Percentiles rank a stretch among this genome's conserved stretches.
Conservation (phyloP, 2,888 invertebrate genomes). For the Drosophila pseudotalamancana region DNA sequence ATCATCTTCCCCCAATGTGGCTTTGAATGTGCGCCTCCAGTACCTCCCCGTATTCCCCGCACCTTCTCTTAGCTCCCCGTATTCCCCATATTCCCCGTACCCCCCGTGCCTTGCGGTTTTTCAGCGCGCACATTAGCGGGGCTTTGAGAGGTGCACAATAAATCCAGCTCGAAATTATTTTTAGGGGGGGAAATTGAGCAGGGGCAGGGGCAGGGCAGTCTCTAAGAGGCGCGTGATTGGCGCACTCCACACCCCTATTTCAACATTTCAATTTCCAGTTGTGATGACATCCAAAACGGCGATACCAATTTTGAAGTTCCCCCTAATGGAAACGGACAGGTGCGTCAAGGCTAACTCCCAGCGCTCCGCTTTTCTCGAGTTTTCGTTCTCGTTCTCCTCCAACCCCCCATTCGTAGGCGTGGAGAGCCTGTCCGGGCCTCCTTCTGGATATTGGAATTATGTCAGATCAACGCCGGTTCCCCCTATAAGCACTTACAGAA, state of each 20-base stretch:
- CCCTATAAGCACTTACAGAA: conserved; percentile 1
- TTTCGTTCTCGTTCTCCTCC: not conserved
- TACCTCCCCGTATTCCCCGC: not conserved
- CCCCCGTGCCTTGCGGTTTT: conserved; percentile 12
- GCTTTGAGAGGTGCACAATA: conserved; percentile 61
- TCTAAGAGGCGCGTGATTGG: conserved; percentile 55
- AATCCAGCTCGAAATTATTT: conserved; percentile 72
- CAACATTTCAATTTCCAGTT: conserved; percentile 71
- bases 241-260: conserved; percentile 27
- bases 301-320: conserved; percentile 49
- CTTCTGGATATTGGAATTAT: not conserved
- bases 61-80: not conserved
- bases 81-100: not conserved
- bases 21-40: conserved; percentile 2
- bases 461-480: not conserved
- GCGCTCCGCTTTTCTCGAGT: conserved; percentile 11
- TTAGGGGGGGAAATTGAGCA: conserved; percentile 5
- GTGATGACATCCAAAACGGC: conserved; percentile 60
- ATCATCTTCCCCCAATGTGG: not conserved
- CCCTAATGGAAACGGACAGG: conserved; percentile 69
- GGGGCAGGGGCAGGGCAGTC: not conserved
- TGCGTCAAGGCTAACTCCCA: conserved; percentile 32
- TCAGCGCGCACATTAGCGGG: conserved; percentile 69
- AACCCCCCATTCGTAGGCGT: too few species aligned
- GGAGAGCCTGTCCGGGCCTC: too few species aligned